Evolutionary conservation across 2,113 vertebrate genomes (phyloP), one percentile per base, ranked within the genome.

Genomic region (Dryoscopus gambensis): DNA sequence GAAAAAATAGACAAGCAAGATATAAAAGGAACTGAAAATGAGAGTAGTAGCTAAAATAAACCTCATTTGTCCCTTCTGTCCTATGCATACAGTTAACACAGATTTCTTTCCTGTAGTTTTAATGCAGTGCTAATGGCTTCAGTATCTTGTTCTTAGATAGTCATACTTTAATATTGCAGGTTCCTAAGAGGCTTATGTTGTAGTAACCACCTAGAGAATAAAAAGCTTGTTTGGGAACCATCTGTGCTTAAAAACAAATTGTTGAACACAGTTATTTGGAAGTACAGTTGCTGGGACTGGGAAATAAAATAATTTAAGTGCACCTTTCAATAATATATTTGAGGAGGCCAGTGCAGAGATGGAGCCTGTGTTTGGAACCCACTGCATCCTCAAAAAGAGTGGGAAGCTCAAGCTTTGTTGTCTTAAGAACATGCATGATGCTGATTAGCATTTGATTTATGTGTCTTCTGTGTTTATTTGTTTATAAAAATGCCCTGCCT

Each of bases 21-120:
- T 91, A 94, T 88, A 94, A 89, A 96, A 87, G 70, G 89, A 95
- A 91, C 30, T 80, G 37, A 84, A 95, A 96, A 81, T 79, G 47
- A 90, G 78, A 93, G 60, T 44, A 92, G 42, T 74, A 92, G 91
- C 81, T 87, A 52, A 94, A 95, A 94, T 85, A 90, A 89, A 86
- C 81, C 40, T 39, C 12, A 78, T 87, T 91, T 86, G 64, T 93
- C 56, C 71, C 28, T 88, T 88, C 71, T 81, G 46, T 93, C 53
- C 31, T 85, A 59, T 88, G 86, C 80, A 91, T 94, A 69, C 16
- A 87, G 30, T 86, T 96, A 88, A 71, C 80, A 91, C 60, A 91
- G 64, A 91, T 94, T 82, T 93, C 33, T 80, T 86, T 96, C 30
- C 35, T 84, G 47, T 47, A 35, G 18, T n/a, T 84, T 91, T 89